Base-by-base conservation (phyloP, 1,140 invertebrate genomes). In the Meloidogyne chitwoodi region DNA sequence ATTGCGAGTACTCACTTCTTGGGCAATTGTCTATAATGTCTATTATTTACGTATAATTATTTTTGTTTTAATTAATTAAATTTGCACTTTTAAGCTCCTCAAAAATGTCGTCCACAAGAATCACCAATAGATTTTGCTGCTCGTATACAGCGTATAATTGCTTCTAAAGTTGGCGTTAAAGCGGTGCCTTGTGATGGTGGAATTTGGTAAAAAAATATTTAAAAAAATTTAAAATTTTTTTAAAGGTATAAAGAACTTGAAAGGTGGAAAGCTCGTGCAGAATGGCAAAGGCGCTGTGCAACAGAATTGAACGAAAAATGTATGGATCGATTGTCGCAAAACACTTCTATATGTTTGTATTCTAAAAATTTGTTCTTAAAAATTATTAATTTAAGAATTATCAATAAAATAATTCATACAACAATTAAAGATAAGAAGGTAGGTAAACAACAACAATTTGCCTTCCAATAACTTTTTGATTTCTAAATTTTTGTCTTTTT, bases 21-120 rank as follows among this genome's bases (percentile, higher is more conserved):
- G 82, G 82, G 82, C 81, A 11, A 76, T 76, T 56, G 82, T 83
- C 26, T 83, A 83, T 68, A 79, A 83, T 44, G 76, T 83, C 22
- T 27, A 72, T 31, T 83, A 83, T 67, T 68, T 83, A 24, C 75
- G 71, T 73, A 19, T n/a, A 22, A 1, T n/a, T 48, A 22, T n/a
- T 44, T 72, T 41, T 72, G 27, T 26, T 31, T 61, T 72, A 48
- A 6, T 26, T 22, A 26, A 71, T 19, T 62, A 62, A 61, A 24
- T 5, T n/a, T 63, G 16, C 8, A 19, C 22, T 64, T 64, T 22
- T 67, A 66, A 73, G 71, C 82, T 38, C 67, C 71, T 14, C 81
- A 81, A 70, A 56, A 68, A 11, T 44, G 67, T 26, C 31, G 63
- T 4, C 26, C 61, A 31, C 62, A 44, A 22, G 81, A 83, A 74